phyloP scores from a whole-genome alignment of 2,888 invertebrate genomes.

The Philhelius pedissequus region DNA sequence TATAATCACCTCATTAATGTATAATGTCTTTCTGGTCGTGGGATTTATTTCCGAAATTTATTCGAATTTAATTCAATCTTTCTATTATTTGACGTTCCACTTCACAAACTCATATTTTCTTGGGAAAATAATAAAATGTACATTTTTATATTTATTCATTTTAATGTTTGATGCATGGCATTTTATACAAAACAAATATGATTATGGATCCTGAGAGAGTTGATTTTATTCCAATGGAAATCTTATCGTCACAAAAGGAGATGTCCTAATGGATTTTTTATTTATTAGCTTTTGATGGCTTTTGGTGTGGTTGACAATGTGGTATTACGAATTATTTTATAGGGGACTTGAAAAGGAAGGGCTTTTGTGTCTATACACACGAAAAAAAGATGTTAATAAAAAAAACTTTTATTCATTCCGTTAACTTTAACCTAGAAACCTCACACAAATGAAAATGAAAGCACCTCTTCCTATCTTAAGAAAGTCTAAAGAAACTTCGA shows the following conservation, averaged over 20 bases:
- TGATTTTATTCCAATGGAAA: constrained; percentile 62
- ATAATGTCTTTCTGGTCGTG: not conserved
- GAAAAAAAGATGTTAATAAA: not conserved
- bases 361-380: not conserved
- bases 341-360: not conserved
- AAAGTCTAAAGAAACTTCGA: constrained; percentile 32
- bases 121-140: constrained; percentile 27
- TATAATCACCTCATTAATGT: constrained; percentile 21
- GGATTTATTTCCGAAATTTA: constrained; percentile 6
- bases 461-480: not conserved
- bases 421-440: not conserved
- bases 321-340: not conserved
- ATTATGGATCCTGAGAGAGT: not conserved
- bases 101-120: constrained; percentile 37
- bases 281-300: constrained; percentile 36
- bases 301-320: not conserved
- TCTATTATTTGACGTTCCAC: not conserved
- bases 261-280: constrained; percentile 61
- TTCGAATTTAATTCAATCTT: constrained; percentile 49
- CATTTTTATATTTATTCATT: not conserved
- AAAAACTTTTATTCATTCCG: not conserved
- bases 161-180: constrained; percentile 40
- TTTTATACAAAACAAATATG: not conserved
- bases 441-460: constrained; percentile 16
- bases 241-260: constrained; percentile 41